Evolutionary conservation across 2,888 invertebrate species (phyloP), one percentile per base, ranked within the genome.

Genomic region (Drosophila melanosoma): DNA sequence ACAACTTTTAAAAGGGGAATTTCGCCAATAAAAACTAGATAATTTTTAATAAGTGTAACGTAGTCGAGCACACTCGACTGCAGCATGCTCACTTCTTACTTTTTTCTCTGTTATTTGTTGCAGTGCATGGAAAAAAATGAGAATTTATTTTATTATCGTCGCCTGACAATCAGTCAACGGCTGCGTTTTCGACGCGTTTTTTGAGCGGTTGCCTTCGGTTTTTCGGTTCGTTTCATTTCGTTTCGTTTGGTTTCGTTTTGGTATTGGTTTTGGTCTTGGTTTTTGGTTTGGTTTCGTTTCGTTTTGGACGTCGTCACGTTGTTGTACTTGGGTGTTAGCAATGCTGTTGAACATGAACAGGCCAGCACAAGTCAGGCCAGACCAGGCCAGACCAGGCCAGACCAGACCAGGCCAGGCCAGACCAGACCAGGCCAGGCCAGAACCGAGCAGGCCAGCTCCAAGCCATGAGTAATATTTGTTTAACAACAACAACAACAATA

Each of bases 391-490:
- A 61, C 42, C 56, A 26, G 59, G 36, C 32, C 72, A n/a, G n/a
- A n/a, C n/a, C n/a, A n/a, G n/a, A n/a, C n/a, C n/a, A 32, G 69
- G 23, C 57, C 71, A 17, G 54, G 7, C 20, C 40, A n/a, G 20
- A 40, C 29, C 4, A n/a, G n/a, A 40, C 10, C 71, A 35, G 69
- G 23, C 54, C 67, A 17, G 57, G 15, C 20, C 52, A 20, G 32
- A 48, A 23, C 3, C 38, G 8, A 38, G 17, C 54, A 17, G 62
- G 32, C 51, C 69, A 52, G 40, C 45, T n/a, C 45, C 77, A 45
- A 61, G 51, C 69, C 74, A 89, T 85, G 89, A 85, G 84, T 85
- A 85, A 85, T 85, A 87, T 89, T 84, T 89, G 89, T 81, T 79
- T 81, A 87, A 51, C 7, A 38, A 66, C 69, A 60, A n/a, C n/a